A percentile compares a stretch with the other conserved stretches of the same genome.
These are phyloP conservation scores for Columba janthina DNA, from an alignment of 2,113 vertebrate species.

Conservation along the genomic window DNA sequence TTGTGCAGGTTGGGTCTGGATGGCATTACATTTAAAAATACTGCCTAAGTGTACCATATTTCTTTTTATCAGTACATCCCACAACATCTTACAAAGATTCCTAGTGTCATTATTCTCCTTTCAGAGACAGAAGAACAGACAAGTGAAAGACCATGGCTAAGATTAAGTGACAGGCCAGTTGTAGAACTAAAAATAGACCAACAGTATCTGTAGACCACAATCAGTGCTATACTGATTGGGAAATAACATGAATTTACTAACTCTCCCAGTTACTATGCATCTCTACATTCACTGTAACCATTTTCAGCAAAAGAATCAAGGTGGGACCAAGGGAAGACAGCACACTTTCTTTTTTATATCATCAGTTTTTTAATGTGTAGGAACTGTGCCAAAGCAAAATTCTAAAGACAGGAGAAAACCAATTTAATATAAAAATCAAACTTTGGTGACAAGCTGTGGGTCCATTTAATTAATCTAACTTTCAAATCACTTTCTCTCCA, in stretches of 20 bases:
- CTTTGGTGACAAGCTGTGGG: neutral
- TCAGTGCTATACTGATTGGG: neutral
- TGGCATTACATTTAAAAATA: neutral
- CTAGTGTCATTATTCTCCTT: neutral
- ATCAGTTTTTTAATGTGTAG: neutral
- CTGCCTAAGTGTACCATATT: neutral
- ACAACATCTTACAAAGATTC: neutral
- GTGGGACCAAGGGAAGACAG: neutral
- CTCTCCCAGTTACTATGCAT: neutral
- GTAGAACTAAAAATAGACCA: neutral
- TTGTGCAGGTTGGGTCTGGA: neutral
- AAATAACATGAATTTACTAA: neutral
- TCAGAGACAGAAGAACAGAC: neutral
- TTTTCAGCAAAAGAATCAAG: neutral
- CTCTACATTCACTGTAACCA: neutral
- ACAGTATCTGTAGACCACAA: neutral
- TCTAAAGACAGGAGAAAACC: neutral
- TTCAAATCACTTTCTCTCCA: conserved; percentile 42
- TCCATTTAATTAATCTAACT: conserved; percentile 44
- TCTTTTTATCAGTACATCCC: neutral
- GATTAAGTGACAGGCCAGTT: neutral
- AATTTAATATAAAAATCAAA: neutral
- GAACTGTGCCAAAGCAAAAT: neutral
- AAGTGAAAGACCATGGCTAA: neutral
- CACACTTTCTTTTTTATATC: neutral